These are phyloP conservation scores for Synergus laeviventris DNA, from an alignment of 2,888 invertebrate species.

Conservation along the genomic window DNA sequence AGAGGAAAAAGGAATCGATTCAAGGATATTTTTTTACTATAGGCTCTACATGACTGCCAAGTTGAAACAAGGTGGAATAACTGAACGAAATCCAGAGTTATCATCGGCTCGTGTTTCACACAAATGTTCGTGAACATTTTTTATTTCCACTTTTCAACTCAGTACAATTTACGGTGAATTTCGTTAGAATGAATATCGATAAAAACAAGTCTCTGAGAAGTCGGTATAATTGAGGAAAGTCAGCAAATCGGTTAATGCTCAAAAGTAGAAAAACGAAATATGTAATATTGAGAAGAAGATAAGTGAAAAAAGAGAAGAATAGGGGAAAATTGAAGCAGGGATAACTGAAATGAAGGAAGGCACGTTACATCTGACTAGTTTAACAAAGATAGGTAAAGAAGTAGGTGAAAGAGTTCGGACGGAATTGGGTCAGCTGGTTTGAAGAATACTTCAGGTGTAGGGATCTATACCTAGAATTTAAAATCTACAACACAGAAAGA, in stretches of 20 bases:
- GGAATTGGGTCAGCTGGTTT: slow-evolving; percentile 72
- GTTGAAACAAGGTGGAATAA: slow-evolving; percentile 13
- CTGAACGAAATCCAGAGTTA: slow-evolving; percentile 10
- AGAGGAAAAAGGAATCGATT: slow-evolving; percentile 8
- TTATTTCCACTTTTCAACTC: too few species aligned
- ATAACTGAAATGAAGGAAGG: slow-evolving; percentile 40
- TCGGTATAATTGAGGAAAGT: too few species aligned
- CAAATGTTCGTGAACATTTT: too few species aligned
- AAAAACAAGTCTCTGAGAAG: too few species aligned
- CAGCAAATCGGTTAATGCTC: slow-evolving; percentile 60
- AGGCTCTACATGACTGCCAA: slow-evolving; percentile 7
- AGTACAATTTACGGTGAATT: too few species aligned
- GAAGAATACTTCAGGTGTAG: slow-evolving; percentile 69
- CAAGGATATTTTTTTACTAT: slow-evolving; percentile 30
- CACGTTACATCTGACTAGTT: slow-evolving; percentile 44
- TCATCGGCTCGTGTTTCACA: neutral
- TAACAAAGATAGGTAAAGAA: slow-evolving; percentile 42
- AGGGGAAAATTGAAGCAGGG: neutral
- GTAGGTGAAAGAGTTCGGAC: slow-evolving; percentile 45
- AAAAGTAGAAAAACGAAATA: slow-evolving; percentile 45
- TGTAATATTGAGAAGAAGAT: slow-evolving; percentile 20
- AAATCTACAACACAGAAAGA: neutral
- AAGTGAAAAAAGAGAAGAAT: neutral
- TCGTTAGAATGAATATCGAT: too few species aligned
- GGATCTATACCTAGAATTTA: slow-evolving; percentile 51